Evolutionary conservation across 2,888 invertebrate species (phyloP), one percentile per base, ranked within the genome.

Genomic region (Tortricodes alternella): DNA sequence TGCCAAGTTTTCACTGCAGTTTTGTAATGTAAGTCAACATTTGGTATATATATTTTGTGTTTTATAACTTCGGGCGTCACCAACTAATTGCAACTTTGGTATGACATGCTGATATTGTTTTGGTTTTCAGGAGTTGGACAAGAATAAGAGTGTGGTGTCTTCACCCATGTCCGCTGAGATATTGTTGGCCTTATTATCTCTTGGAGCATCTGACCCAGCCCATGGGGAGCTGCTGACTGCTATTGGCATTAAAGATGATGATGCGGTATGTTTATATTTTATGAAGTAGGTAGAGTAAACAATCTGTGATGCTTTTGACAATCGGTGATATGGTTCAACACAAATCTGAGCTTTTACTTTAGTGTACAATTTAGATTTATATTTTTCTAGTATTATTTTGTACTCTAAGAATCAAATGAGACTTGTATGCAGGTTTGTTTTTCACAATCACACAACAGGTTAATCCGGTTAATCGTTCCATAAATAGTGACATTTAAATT

Each of bases 141-240:
- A 85, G 63, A 70, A 63, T 21, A 80, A 78, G 59, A 91, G 84
- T 76, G 80, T 87, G 15, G 83, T 91, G 3, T 86, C 91, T 15
- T 92, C 92, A 3, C 92, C 92, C 1, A 66, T 92, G 18, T 92
- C 92, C 8, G 88, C 89, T 0, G 90, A 92, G 65, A 78, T 85
- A 65, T 70, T 91, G 21, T 63, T 92, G 58, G 89, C 86, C 7
- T 71, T 92, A 59, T 53, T 89, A 48, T 66, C 90, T n/a, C 69
- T 90, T 41, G 90, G 89, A 7, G 73, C 83, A n/a, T 74, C 75
- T 29, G 84, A 81, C 0, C 73, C 76, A 0, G 78, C 85, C 5
- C 89, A 88, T 59, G 46, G 67, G 1, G 85, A 90, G 64, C 70
- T 90, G 11, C 68, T 88, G 3, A 68, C 70, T 1, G 60, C 82